These are phyloP conservation scores for Drosophila subsilvestris DNA, from an alignment of 2,888 invertebrate species.

Conservation along the genomic window DNA sequence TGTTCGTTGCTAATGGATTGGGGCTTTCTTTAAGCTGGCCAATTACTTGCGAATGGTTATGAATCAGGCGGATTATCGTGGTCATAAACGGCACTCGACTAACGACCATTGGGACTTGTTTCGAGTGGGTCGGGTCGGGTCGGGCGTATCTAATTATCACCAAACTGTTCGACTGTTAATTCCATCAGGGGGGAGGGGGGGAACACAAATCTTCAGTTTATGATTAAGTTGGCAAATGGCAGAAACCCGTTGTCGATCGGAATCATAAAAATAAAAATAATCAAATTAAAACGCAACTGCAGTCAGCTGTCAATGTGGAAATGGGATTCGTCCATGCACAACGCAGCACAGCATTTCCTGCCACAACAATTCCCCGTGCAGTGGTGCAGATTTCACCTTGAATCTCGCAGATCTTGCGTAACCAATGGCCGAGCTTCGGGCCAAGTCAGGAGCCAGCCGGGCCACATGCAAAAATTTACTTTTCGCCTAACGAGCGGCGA, in stretches of 20 bases:
- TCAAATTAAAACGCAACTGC: constrained; percentile 52
- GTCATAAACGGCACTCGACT: constrained; percentile 11
- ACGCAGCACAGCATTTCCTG: constrained; percentile 33
- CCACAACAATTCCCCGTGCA: constrained; percentile 35
- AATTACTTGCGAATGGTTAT: constrained; percentile 26
- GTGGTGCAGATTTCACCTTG: constrained; percentile 64
- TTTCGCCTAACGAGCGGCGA: constrained; percentile 56
- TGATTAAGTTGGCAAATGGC: constrained; percentile 4
- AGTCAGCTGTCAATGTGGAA: constrained; percentile 47
- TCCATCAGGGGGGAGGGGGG: constrained; percentile 22
- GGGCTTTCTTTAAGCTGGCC: constrained; percentile 22
- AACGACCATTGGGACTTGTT: constrained; percentile 8
- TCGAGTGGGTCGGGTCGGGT: constrained; percentile 8
- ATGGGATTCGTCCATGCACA: constrained; percentile 10
- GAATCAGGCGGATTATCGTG: constrained; percentile 25
- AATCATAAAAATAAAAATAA: constrained; percentile 34
- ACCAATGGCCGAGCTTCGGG: constrained; percentile 28
- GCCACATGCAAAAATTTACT: constrained; percentile 61
- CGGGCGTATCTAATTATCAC: constrained; percentile 22
- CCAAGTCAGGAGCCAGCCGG: constrained; percentile 9
- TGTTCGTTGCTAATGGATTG: constrained; percentile 34
- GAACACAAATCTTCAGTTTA: constrained; percentile 20
- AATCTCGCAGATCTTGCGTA: constrained; percentile 57
- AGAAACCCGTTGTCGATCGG: constrained; percentile 17
- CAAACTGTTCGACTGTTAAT: neutral